Evolutionary conservation across 2,797 vertebrate species (phyloP).

Genomic region (Acrossocheilus fasciatus): DNA sequence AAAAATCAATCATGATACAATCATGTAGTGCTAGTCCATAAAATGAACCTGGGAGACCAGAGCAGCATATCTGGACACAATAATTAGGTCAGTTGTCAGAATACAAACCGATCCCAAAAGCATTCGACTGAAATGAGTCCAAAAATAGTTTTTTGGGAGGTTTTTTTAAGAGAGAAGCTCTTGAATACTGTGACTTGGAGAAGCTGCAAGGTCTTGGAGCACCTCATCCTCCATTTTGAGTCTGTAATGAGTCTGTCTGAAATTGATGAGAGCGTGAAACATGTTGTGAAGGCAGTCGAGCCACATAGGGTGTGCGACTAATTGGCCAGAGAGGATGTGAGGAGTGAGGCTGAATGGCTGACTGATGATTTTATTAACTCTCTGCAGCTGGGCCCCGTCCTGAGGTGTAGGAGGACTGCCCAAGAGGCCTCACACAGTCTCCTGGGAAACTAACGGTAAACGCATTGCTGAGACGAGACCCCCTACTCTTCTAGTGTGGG

Average conservation of each 20-base stretch:
- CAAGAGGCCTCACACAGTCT: constrained; percentile 50
- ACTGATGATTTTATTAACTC: constrained; percentile 81
- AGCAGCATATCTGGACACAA: constrained; percentile 55
- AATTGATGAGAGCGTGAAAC: constrained; percentile 50
- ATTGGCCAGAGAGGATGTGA: constrained; percentile 52
- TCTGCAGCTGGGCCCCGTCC: constrained; percentile 78
- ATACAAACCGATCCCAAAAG: constrained; percentile 62
- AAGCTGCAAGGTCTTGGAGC: background rate
- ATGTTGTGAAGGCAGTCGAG: constrained; percentile 42
- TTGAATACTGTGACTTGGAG: constrained; percentile 16
- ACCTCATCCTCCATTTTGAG: constrained; percentile 22
- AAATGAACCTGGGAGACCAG: constrained; percentile 43
- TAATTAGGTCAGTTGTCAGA: constrained; percentile 69
- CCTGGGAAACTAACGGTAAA: constrained; percentile 54
- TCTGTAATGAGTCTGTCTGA: constrained; percentile 30
- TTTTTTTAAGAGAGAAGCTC: background rate
- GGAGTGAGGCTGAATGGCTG: constrained; percentile 59
- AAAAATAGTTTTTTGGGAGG: background rate
- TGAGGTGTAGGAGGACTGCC: constrained; percentile 61
- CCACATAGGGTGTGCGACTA: constrained; percentile 31
- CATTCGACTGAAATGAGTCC: constrained; percentile 59
- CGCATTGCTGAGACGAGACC: constrained; percentile 24
- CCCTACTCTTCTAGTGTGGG: constrained; percentile 38
- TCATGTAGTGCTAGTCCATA: constrained; percentile 41
- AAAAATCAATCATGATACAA: constrained; percentile 67